Evolutionary conservation across 2,113 vertebrate species (phyloP), one percentile per base, ranked within the genome.

Genomic region (Conger conger): DNA sequence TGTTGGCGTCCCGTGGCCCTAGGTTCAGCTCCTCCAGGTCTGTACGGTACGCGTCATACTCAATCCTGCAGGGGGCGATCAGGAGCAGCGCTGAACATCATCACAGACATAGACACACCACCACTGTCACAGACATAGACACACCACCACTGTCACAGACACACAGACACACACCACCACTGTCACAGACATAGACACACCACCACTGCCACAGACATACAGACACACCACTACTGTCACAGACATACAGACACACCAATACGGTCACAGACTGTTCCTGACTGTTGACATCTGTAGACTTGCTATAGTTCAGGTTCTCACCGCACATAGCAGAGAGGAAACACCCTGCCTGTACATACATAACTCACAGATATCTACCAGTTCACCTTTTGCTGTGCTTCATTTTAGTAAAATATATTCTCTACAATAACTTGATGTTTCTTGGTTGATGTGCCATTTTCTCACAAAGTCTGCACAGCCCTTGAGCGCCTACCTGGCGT

Each of bases 21-120:
- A 99, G 93, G 89, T 99, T 99, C 88, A 99, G 87, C 90, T 99
- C 98, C 92, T 99, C 98, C 86, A 99, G 90, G 88, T 99, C 98
- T 8, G 98, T 99, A 81, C 98, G 96, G 90, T 99, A 99, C 0
- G 98, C 98, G 85, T 99, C 98, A 5, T 99, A 99, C 86, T 99
- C 98, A 83, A 99, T 92, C 91, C 98, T 99, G 88, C 42, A 83
- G 63, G 33, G 79, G 40, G 38, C 37, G 42, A 11, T 81, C 36
- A 42, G 53, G 16, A 13, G 45, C 68, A 33, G 20, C 40, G 45
- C 1, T 27, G 4, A 35, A 57, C 54, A 20, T 16, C 54, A 8
- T 57, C 20, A 63, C 57, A 73, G 27, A 33, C 57, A 73, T 5
- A 33, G n/a, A 30, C n/a, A 33, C 57, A 20, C 5, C 57, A 27